phyloP scores from a whole-genome alignment of 2,797 vertebrate species.

The Anniella stebbinsi region DNA sequence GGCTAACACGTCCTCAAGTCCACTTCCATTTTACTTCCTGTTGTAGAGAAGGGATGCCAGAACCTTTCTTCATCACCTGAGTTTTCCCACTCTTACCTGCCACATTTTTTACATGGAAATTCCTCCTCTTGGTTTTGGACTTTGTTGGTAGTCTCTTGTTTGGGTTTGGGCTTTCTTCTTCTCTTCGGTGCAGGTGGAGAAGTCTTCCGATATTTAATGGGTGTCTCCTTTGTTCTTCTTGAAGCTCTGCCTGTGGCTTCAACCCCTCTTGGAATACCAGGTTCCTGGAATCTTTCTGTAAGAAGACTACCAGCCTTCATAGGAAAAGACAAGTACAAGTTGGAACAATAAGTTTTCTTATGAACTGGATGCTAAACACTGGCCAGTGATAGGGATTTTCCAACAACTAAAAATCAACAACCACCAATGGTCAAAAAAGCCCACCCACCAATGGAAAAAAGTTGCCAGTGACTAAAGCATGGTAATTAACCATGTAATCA shows the following conservation, averaged over 20 bases:
- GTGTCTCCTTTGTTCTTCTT: constrained; percentile 77
- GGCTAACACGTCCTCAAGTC: neutral
- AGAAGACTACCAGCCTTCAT: constrained; percentile 82
- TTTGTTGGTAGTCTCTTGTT: constrained; percentile 79
- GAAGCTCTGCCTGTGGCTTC: constrained; percentile 63
- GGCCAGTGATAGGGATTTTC: neutral
- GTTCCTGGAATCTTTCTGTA: constrained; percentile 82
- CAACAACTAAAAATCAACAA: neutral
- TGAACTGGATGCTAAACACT: neutral
- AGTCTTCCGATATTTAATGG: constrained; percentile 78
- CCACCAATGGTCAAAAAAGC: neutral
- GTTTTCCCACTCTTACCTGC: constrained; percentile 86
- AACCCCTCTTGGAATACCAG: constrained; percentile 57
- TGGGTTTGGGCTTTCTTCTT: constrained; percentile 75
- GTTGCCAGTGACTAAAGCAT: neutral
- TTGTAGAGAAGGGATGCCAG: neutral
- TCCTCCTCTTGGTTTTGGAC: constrained; percentile 87
- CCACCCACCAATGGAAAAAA: neutral
- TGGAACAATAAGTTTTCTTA: constrained; percentile 28
- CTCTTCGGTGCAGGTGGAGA: constrained; percentile 78
- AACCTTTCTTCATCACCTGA: neutral
- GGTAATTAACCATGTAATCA: neutral
- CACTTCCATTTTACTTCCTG: neutral
- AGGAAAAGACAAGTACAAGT: constrained; percentile 40
- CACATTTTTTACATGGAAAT: constrained; percentile 99